Percentiles rank a stretch among this genome's conserved stretches.
Evolutionary conservation across 2,797 vertebrate genomes (phyloP).

Genomic region (Enoplosus armatus): DNA sequence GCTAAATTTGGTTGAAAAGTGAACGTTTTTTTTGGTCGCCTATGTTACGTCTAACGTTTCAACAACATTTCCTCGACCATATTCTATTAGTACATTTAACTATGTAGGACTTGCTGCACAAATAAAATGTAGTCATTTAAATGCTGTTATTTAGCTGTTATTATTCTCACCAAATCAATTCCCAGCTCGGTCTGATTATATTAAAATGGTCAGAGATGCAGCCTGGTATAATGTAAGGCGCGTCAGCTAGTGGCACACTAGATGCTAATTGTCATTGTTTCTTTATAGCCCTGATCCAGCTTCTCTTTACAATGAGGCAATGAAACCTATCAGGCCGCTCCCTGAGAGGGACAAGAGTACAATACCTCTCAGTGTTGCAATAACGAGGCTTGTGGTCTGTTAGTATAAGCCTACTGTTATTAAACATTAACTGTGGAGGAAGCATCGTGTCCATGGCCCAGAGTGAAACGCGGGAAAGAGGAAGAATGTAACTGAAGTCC

Average conservation of each 20-base stretch:
- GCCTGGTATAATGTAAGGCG: background rate
- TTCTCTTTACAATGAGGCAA: slow-evolving; percentile 9
- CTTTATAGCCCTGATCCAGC: background rate
- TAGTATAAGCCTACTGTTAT: background rate
- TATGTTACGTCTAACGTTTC: background rate
- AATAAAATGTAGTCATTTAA: background rate
- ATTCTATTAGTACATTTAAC: background rate
- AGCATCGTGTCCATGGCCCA: slow-evolving; percentile 24
- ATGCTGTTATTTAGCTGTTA: too few relatives aligned
- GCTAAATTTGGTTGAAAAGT: too few relatives aligned
- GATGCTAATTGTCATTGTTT: background rate
- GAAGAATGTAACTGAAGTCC: slow-evolving; percentile 11
- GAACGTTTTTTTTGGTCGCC: background rate
- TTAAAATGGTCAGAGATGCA: background rate
- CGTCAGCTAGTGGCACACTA: background rate
- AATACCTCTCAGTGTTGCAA: background rate
- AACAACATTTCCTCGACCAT: background rate
- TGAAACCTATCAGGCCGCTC: slow-evolving; percentile 6
- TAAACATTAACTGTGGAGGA: slow-evolving; percentile 22
- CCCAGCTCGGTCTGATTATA: background rate
- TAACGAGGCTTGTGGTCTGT: background rate
- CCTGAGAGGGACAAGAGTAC: slow-evolving; percentile 1
- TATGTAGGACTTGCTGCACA: background rate
- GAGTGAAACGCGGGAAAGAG: slow-evolving; percentile 24
- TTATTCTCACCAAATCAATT: background rate